phyloP scores from a whole-genome alignment of 2,113 vertebrate genomes.

The Melierax canorus region DNA sequence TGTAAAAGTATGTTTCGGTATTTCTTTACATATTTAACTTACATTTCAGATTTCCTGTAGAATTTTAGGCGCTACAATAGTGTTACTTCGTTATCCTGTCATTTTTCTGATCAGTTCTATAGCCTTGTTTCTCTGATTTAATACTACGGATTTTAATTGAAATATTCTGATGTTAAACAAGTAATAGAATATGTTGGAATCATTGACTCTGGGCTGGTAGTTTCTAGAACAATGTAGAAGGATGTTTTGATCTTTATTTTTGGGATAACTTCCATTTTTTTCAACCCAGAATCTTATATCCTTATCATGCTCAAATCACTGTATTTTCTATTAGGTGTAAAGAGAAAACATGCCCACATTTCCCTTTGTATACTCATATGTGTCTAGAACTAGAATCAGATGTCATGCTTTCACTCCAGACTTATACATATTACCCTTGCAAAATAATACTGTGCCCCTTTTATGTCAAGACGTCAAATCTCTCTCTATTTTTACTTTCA shows the following conservation, averaged over 20 bases:
- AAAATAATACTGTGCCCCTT: background rate
- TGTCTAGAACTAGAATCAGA: conserved; percentile 40
- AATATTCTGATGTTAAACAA: background rate
- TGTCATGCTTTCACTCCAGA: conserved; percentile 14
- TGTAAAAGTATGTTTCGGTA: background rate
- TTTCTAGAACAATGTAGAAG: background rate
- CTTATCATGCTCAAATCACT: background rate
- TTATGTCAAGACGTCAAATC: conserved; percentile 31
- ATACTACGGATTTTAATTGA: background rate
- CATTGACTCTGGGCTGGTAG: background rate
- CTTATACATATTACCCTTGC: background rate
- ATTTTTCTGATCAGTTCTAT: background rate
- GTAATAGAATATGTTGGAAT: background rate
- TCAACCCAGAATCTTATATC: background rate
- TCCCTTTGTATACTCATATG: background rate
- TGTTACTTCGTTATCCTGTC: background rate
- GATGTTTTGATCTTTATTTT: background rate
- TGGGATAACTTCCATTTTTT: background rate
- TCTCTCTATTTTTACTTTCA: conserved; percentile 47
- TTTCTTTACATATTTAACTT: background rate
- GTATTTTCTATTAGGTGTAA: background rate
- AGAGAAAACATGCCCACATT: background rate
- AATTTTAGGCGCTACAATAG: background rate
- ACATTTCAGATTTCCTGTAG: background rate
- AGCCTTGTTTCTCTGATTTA: background rate